Evolutionary conservation across 2,888 invertebrate species (phyloP).

Genomic region (Odontocerum albicorne): DNA sequence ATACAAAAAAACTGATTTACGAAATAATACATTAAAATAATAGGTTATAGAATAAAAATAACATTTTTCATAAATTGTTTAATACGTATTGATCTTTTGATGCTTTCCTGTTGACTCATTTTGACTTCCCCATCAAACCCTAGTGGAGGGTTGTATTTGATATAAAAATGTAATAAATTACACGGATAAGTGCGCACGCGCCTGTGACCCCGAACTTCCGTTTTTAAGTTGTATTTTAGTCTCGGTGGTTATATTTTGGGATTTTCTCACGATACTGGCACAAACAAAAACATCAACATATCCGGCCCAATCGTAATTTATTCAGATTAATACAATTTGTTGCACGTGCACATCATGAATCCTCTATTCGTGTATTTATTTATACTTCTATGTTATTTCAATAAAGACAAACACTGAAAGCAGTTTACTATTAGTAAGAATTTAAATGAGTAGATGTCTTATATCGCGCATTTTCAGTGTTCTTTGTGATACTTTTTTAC

Average conservation of each 20-base stretch:
- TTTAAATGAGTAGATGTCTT: background rate
- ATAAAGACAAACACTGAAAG: background rate
- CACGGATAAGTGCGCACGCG: conserved; percentile 35
- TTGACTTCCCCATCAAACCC: too few species aligned
- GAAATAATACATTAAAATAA: too few species aligned
- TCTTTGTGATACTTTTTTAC: background rate
- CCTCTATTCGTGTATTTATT: too few species aligned
- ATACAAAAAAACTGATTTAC: too few species aligned
- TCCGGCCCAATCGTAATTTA: conserved; percentile 2
- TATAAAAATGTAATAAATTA: conserved; percentile 28
- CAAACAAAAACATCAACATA: background rate
- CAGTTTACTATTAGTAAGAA: background rate
- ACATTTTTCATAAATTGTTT: too few species aligned
- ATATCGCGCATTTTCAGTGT: background rate
- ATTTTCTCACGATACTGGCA: conserved; percentile 21
- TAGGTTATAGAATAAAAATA: too few species aligned
- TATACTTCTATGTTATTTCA: too few species aligned
- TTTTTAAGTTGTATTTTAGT: background rate
- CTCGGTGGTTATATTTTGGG: conserved; percentile 4
- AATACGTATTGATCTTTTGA: too few species aligned
- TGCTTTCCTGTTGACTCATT: too few species aligned
- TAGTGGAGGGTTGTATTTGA: conserved; percentile 16
- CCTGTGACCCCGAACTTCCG: conserved; percentile 9
- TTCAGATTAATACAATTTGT: background rate
- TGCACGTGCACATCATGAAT: background rate